phyloP scores from a whole-genome alignment of 2,113 vertebrate species.

The human (Homo sapiens) region GRCh38 chr9:25856001-25856500 shows the following conservation, averaged over 20 bases:
- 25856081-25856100: neutral
- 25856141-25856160: neutral
- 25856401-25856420: neutral
- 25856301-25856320: neutral
- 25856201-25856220: neutral
- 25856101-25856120: neutral
- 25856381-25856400: neutral
- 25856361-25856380: neutral
- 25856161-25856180: neutral
- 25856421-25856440: neutral
- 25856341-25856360: neutral
- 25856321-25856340: neutral
- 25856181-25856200: neutral
- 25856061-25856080: neutral
- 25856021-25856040: neutral
- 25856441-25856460: neutral
- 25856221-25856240: neutral
- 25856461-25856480: neutral
- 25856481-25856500: neutral
- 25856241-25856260: neutral
- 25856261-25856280: neutral
- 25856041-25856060: rapidly evolving
- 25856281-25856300: neutral
- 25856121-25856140: neutral
- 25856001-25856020: neutral